Percentiles rank a stretch among this genome's conserved stretches.
phyloP scores from a whole-genome alignment of 2,888 invertebrate genomes.

The Tortricodes alternella region DNA sequence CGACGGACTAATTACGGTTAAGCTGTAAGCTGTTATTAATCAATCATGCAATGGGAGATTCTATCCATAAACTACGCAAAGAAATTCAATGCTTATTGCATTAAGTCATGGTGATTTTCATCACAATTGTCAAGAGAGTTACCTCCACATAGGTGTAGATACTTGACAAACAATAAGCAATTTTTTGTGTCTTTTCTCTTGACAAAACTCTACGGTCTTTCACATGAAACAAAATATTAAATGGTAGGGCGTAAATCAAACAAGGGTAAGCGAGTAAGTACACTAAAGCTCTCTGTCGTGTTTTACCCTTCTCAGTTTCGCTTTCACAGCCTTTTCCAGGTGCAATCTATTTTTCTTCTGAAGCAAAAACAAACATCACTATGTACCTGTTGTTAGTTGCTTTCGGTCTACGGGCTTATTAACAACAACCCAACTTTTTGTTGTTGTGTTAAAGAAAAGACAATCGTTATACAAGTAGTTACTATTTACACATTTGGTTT shows the following conservation, averaged over 20 bases:
- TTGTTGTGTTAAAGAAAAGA: conserved; percentile 6
- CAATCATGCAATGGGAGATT: conserved; percentile 46
- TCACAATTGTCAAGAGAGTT: conserved; percentile 46
- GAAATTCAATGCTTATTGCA: conserved; percentile 36
- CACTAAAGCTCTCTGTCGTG: conserved; percentile 67
- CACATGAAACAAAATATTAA: conserved; percentile 52
- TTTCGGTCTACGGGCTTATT: conserved; percentile 1
- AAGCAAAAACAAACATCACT: conserved; percentile 77
- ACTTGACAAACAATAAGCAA: conserved; percentile 10
- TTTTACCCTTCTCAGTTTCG: conserved; percentile 79
- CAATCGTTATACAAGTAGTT: too few relatives aligned
- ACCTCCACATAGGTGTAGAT: conserved; percentile 7
- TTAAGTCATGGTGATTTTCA: conserved; percentile 38
- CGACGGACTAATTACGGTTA: conserved; percentile 29
- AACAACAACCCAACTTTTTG: neutral
- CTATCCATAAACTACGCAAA: conserved; percentile 43
- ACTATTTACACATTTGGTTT: conserved; percentile 13
- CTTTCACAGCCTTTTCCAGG: conserved; percentile 79
- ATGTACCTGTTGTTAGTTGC: conserved; percentile 51
- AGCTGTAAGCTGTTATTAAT: conserved; percentile 51
- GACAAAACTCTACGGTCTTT: conserved; percentile 42
- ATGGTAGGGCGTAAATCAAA: conserved; percentile 65
- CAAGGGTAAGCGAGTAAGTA: conserved; percentile 75
- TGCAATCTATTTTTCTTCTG: conserved; percentile 83
- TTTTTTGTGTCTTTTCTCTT: conserved; percentile 46